Evolutionary conservation across 2,888 invertebrate genomes (phyloP), one percentile per base, ranked within the genome.

Genomic region (Aspidiotus rigidus): DNA sequence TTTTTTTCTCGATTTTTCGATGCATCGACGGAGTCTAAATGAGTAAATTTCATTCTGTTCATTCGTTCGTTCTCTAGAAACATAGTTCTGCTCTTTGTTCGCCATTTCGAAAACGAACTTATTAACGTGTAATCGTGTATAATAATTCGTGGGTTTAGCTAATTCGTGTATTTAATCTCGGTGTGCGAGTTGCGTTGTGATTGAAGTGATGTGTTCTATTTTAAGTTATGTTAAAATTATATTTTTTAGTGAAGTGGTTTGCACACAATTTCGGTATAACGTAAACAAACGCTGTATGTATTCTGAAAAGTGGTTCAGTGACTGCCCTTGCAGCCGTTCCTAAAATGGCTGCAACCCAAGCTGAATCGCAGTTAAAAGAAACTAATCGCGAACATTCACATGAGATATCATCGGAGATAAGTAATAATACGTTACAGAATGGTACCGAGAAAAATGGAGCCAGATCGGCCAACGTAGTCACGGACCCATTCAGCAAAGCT

Each of bases 301-400:
- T 80, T 80, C 80, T 76, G 77, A 79, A 77, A 79, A 78, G 80
- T 83, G 84, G 83, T 84, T 84, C 83, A 83, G 84, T 82, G 83
- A 83, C 80, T 76, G 79, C 78, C 79, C 79, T 79, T 78, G 79
- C 78, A 79, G 79, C 79, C 78, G 79, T 79, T 79, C 75, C 74
- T 76, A 86, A 86, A 85, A 88, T 88, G 88, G 88, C 88, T 86
- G 87, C 88, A 84, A 87, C 87, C 84, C 87, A 86, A 85, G 86
- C 87, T 81, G 87, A 87, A 84, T 84, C 86, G 82, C 87, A 87
- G 81, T 86, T 86, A 83, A 86, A 86, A 83, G 87, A 87, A 74
- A 82, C 82, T 80, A 85, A 83, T 80, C 81, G 84, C 79, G 83
- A 83, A 78, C 84, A 83, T 80, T 83, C 81, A 82, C 82, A 80